These are phyloP conservation scores for Ciconia stormi DNA, from an alignment of 2,113 vertebrate species.

Conservation along the genomic window DNA sequence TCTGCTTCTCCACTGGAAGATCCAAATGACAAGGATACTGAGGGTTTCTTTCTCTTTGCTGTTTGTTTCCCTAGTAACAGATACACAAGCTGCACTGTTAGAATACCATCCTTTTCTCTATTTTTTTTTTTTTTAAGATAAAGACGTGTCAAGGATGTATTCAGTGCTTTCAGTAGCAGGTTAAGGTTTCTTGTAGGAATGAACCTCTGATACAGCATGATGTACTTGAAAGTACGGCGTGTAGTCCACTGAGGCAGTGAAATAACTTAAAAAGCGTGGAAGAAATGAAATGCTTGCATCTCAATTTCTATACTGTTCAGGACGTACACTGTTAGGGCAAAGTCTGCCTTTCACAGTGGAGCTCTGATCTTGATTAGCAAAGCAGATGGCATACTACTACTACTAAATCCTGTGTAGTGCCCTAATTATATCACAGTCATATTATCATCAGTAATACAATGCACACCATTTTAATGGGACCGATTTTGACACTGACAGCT, in stretches of 20 bases:
- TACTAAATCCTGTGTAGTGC: neutral
- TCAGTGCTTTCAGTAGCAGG: neutral
- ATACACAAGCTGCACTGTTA: slow-evolving; percentile 58
- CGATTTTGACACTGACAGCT: neutral
- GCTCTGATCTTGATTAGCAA: neutral
- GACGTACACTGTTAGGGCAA: neutral
- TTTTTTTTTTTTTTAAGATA: neutral
- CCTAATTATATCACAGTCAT: neutral
- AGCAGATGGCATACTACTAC: neutral
- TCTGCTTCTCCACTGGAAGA: slow-evolving; percentile 32
- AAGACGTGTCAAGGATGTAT: neutral
- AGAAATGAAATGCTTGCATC: neutral
- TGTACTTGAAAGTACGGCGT: neutral
- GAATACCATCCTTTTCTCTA: neutral
- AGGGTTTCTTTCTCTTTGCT: slow-evolving; percentile 50
- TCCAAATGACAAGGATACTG: slow-evolving; percentile 46
- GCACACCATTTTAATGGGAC: neutral
- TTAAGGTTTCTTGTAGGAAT: neutral
- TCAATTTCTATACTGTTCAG: neutral
- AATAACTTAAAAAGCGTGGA: neutral
- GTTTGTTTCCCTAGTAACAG: slow-evolving; percentile 70
- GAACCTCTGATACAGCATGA: neutral
- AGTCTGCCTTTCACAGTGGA: neutral
- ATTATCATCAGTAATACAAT: neutral
- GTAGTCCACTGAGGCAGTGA: neutral